Base-by-base conservation (phyloP, 2,888 invertebrate species). In the Acanthosepion pharaonis region DNA sequence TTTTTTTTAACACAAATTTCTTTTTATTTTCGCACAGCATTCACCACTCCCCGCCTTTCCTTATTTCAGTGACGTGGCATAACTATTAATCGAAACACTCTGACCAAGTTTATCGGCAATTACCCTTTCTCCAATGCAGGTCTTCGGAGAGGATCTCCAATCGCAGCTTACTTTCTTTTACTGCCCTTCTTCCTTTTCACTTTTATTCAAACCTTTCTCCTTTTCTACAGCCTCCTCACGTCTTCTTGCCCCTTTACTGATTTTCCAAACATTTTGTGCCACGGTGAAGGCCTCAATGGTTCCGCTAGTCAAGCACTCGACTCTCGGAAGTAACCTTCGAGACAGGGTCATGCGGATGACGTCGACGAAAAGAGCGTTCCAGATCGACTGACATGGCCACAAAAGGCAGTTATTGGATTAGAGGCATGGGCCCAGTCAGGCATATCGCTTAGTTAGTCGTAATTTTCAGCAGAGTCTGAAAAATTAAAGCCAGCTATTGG, bases 51-150 rank as follows among this genome's bases (percentile, higher is more conserved):
- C n/a, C n/a, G 2, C 3, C 11, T 78, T 78, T n/a, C n/a, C 33
- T 78, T 78, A 78, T n/a, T 15, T n/a, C 11, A n/a, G 78, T n/a
- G n/a, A 78, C n/a, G 78, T 78, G 78, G 78, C n/a, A 78, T 3
- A 78, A 78, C n/a, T 78, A n/a, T 78, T 78, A 78, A 78, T n/a
- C 78, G 78, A 78, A 78, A 78, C n/a, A 78, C n/a, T n/a, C 78
- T n/a, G 78, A 78, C 78, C 78, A 78, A 78, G 78, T 78, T 78
- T 78, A 78, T 78, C 78, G 78, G 78, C 78, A 78, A 78, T 78
- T 78, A 78, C n/a, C 78, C n/a, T n/a, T 78, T 78, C 78, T 78
- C n/a, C 78, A 78, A 78, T 78, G n/a, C 78, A 78, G 78, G 15
- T n/a, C 78, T 78, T n/a, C 15, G n/a, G 78, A 78, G 4, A 78